These are phyloP conservation scores for Diplodus puntazzo DNA, from an alignment of 2,797 vertebrate species.

Conservation along the genomic window DNA sequence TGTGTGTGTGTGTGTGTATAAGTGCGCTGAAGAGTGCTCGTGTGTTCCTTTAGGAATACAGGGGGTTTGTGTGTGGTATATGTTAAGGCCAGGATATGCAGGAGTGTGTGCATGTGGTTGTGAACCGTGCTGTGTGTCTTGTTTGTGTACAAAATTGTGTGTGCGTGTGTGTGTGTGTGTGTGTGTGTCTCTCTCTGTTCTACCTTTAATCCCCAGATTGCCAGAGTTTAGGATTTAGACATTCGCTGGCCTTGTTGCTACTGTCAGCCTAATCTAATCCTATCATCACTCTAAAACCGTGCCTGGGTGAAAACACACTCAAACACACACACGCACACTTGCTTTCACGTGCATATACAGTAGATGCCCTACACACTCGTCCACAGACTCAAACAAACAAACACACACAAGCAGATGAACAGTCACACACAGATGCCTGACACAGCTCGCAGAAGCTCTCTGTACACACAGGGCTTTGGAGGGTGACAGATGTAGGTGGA, in stretches of 20 bases:
- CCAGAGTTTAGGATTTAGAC: slow-evolving; percentile 66
- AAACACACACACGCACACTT: slow-evolving; percentile 11
- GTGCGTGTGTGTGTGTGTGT: slow-evolving; percentile 12
- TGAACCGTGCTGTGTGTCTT: slow-evolving; percentile 21
- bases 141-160: slow-evolving; percentile 33
- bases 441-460: slow-evolving; percentile 28
- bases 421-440: slow-evolving; percentile 36
- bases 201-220: slow-evolving; percentile 75
- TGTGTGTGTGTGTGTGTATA: slow-evolving; percentile 17
- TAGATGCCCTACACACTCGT: slow-evolving; percentile 1
- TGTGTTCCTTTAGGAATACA: slow-evolving; percentile 39
- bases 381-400: background rate
- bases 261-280: slow-evolving; percentile 77
- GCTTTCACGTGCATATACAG: slow-evolving; percentile 23
- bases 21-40: background rate
- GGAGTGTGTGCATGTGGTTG: slow-evolving; percentile 28
- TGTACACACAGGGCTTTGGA: slow-evolving; percentile 43
- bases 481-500: slow-evolving; percentile 60
- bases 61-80: slow-evolving; percentile 14
- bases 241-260: slow-evolving; percentile 66
- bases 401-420: slow-evolving; percentile 16
- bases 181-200: slow-evolving; percentile 33
- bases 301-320: slow-evolving; percentile 61
- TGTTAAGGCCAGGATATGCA: slow-evolving; percentile 18
- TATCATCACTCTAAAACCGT: slow-evolving; percentile 73